Base-by-base conservation (phyloP, 2,113 vertebrate species). In the Oceanites oceanicus region DNA sequence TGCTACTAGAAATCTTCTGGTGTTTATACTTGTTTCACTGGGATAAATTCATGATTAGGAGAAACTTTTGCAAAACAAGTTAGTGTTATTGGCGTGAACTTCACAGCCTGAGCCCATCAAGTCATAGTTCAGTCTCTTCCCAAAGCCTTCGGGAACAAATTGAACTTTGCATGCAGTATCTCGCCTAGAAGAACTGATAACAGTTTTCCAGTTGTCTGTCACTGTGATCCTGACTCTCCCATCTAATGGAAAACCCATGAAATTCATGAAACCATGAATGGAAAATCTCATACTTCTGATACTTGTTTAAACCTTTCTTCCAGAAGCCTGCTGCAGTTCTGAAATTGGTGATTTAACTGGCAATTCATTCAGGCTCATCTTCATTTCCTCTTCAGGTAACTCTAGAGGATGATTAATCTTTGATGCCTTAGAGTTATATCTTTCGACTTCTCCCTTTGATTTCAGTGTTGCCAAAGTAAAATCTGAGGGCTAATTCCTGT, bases 401-500 rank as follows among this genome's bases (percentile, higher is more conserved):
- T 56, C 23, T 49, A 78, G 53, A 82, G 26, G 18, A 70, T 49
- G 52, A 61, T 74, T 83, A 70, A 62, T 63, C 25, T 80, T 71
- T n/a, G 38, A 86, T 93, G 68, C 49, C 34, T 92, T 88, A 52
- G 52, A 86, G 47, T 42, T 71, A 3, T 75, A 42, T 56, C 32
- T 87, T 95, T 91, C 1, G 1, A 55, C 16, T 85, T 92, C 82
- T 78, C 29, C 30, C 36, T 85, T 89, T 92, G 49, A 89, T 94
- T 84, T 89, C 49, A 38, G 27, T 85, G 47, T 89, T 95, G 56
- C 61, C 74, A 81, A 89, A 65, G n/a, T 91, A 87, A 94, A 89
- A 84, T 71, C 65, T 73, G 86, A 87, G 65, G 83, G 52, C 63
- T 94, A 66, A 78, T 87, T 92, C n/a, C 40, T 84, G 8, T 55